Conservation (phyloP, 2,888 invertebrate species). For the Drosophila maculinotata region DNA sequence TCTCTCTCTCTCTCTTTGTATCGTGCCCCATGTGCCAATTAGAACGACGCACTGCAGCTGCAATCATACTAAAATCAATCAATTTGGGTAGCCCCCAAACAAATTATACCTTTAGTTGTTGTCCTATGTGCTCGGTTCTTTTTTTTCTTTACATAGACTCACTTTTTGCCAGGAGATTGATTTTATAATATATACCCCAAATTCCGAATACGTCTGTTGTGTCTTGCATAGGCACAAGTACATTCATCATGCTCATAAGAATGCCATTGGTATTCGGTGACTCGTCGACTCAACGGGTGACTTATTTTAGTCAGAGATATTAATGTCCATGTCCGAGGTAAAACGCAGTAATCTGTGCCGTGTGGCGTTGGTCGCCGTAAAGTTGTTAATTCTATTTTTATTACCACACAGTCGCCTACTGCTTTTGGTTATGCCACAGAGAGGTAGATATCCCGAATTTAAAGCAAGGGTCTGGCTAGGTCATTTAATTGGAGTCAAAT, state of each 20-base stretch:
- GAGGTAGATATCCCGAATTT: not conserved
- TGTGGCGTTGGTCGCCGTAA: conserved; percentile 58
- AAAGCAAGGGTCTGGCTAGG: conserved; percentile 6
- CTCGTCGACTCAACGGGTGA: too few relatives aligned
- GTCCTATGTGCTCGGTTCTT: not conserved
- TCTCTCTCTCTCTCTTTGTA: not conserved
- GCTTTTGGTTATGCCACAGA: conserved; percentile 16
- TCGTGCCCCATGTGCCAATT: conserved; percentile 17
- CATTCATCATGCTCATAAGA: too few relatives aligned
- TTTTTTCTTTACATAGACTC: not conserved
- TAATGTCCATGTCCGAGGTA: conserved; percentile 21
- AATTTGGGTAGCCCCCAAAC: not conserved
- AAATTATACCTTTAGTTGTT: not conserved
- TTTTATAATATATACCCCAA: too few relatives aligned
- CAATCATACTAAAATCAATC: conserved; percentile 24
- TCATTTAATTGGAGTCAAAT: conserved; percentile 28
- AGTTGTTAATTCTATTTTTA: conserved; percentile 73
- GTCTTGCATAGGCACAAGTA: too few relatives aligned
- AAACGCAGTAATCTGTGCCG: conserved; percentile 37
- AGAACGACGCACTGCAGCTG: conserved; percentile 46
- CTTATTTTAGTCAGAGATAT: not conserved
- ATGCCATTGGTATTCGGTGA: too few relatives aligned
- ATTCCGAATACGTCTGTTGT: too few relatives aligned
- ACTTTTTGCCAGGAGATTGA: too few relatives aligned
- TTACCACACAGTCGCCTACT: conserved; percentile 58